A percentile compares a stretch with the other conserved stretches of the same genome.
Evolutionary conservation across 2,888 invertebrate genomes (phyloP).

Genomic region (Enchytraeus crypticus): DNA sequence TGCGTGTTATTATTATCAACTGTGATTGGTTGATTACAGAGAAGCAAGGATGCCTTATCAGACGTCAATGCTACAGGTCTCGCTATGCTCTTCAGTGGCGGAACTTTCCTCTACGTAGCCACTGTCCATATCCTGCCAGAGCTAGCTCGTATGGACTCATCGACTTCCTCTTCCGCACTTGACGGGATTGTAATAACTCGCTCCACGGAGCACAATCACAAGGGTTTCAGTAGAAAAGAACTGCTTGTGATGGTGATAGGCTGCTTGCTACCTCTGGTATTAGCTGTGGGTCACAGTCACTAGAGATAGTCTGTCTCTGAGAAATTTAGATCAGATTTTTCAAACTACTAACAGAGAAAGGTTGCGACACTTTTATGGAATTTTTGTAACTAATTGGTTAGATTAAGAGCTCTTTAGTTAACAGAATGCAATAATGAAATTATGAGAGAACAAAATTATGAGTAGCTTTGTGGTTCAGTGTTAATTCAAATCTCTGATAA

Average conservation of each 20-base stretch:
- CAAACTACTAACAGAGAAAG: too few species aligned
- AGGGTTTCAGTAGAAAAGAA: constrained; percentile 64
- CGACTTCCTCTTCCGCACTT: constrained; percentile 31
- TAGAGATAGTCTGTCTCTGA: too few species aligned
- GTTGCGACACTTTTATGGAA: too few species aligned
- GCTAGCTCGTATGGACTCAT: constrained; percentile 51
- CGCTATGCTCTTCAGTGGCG: constrained; percentile 96
- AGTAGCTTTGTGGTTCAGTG: too few species aligned
- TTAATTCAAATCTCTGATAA: too few species aligned
- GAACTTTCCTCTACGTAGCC: constrained; percentile 95
- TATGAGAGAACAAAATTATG: too few species aligned
- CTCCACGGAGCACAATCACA: constrained; percentile 40
- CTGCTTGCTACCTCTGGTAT: constrained; percentile 73
- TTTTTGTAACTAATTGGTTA: too few species aligned
- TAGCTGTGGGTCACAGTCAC: constrained; percentile 74
- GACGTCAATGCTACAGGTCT: constrained; percentile 88
- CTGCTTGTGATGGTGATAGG: constrained; percentile 75
- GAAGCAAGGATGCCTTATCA: constrained; percentile 79
- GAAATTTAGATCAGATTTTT: too few species aligned
- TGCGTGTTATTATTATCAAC: too few species aligned
- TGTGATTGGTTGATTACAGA: constrained; percentile 60
- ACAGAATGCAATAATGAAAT: too few species aligned
- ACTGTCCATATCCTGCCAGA: constrained; percentile 97
- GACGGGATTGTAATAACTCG: constrained; percentile 40
- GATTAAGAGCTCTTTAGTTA: too few species aligned